Evolutionary conservation across 2,797 vertebrate species (phyloP), one percentile per base, ranked within the genome.

Genomic region (Geotrypetes seraphini): DNA sequence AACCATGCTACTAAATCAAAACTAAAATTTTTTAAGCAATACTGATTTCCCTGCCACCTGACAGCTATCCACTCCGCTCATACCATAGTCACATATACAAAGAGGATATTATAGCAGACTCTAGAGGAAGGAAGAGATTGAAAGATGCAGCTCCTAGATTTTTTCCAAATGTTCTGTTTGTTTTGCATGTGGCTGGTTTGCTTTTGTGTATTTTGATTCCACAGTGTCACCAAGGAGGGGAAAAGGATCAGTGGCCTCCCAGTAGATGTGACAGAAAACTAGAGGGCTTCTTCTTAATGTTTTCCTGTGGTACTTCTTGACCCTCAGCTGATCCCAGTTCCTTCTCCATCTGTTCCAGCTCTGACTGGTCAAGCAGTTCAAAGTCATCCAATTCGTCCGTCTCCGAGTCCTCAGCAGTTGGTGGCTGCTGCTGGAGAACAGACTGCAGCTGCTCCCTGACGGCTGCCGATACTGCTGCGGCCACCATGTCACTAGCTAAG

Each of bases 331-430:
- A 79, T 46, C 83, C 88, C 63, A 93, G 36, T 56, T 96, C 95
- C 13, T 76, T 84, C 55, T 92, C 92, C 55, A 96, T 85, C 34
- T 95, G 90, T 73, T 97, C 93, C 45, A 98, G 83, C 86, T 98
- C 95, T 2, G 94, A 91, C 72, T 98, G 92, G 69, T 98, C 94
- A 65, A 98, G 83, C 58, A 98, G 84, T 88, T 97, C 95, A 71
- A 98, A 98, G 78, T 97, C 95, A 63, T 97, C 95, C 7, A 42
- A 81, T 40, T 89, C 89, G 23, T 97, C 93, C 3, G 88, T 85
- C 73, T 96, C 94, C 28, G 91, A 90, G 48, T 95, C 91, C 52
- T 92, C 89, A 0, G 47, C 77, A 18, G 66, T 41, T 77, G 18
- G 66, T 41, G 47, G 77, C 82, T 57, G 83, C 73, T 0, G 39